Percentiles rank a stretch among this genome's conserved stretches.
phyloP scores from a whole-genome alignment of 2,113 vertebrate genomes.

The Engystomops pustulosus region DNA sequence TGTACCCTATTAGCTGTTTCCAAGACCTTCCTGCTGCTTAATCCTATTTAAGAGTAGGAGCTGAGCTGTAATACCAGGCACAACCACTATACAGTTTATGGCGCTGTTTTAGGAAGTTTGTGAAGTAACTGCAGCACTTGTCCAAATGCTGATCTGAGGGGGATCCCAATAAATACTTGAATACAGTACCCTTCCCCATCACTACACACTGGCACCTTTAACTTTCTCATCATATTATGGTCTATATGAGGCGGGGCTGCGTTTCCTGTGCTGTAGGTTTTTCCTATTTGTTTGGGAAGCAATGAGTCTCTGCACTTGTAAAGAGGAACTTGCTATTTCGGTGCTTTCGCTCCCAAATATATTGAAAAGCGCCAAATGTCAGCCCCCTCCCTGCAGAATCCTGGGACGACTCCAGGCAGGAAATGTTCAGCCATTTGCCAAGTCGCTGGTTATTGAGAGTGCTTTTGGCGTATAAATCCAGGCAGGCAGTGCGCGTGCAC shows the following conservation, averaged over 20 bases:
- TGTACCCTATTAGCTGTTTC: no score
- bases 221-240: neutral
- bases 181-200: neutral
- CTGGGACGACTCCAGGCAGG: neutral
- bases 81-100: no score
- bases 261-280: neutral
- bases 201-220: neutral
- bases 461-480: neutral
- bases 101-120: no score
- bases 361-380: slow-evolving; percentile 4
- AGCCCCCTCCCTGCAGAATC: slow-evolving; percentile 7
- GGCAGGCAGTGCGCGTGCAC: neutral
- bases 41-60: no score
- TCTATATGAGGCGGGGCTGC: neutral
- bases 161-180: no score
- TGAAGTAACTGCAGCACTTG: no score
- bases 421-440: slow-evolving; percentile 26
- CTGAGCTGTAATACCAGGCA: no score
- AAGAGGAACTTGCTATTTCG: neutral
- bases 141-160: no score
- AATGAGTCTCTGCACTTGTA: neutral
- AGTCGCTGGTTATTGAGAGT: neutral
- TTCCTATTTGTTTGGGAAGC: neutral
- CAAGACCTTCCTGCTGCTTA: no score
- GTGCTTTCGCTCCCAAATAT: neutral